Conservation (phyloP, 2,888 invertebrate genomes). For the Netelia melanura region DNA sequence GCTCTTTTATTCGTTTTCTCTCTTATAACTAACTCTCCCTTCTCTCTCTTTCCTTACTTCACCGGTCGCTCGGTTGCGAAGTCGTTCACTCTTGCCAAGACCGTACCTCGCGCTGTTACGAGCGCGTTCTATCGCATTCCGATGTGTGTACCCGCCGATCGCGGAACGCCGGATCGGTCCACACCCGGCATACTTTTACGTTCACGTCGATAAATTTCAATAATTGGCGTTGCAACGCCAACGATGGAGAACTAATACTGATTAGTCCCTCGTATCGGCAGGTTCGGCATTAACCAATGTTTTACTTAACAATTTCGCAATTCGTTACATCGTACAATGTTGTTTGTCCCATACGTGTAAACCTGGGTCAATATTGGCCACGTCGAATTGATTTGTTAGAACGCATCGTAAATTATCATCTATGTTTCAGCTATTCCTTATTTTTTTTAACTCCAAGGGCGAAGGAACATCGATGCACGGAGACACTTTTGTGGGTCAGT, state of each 20-base stretch:
- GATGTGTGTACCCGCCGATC: constrained; percentile 30
- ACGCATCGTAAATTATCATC: no score
- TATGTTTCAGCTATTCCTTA: no score
- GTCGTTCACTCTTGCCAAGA: constrained; percentile 60
- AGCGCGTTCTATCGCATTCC: constrained; percentile 56
- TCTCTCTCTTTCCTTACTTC: constrained; percentile 17
- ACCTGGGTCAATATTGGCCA: no score
- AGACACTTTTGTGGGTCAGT: no score
- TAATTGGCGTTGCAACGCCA: background rate
- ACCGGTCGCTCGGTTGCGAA: constrained; percentile 13
- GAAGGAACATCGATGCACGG: no score
- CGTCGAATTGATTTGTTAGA: no score
- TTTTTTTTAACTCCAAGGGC: no score
- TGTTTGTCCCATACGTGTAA: no score
- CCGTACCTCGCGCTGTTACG: constrained; percentile 25
- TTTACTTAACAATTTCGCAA: no score
- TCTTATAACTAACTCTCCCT: background rate
- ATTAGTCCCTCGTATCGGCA: background rate
- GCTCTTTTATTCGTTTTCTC: constrained; percentile 17
- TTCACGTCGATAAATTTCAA: background rate
- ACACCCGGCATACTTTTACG: constrained; percentile 1
- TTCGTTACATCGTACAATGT: no score
- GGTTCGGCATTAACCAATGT: background rate
- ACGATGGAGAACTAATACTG: background rate
- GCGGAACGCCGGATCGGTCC: background rate